These are phyloP conservation scores for Eristalis pertinax DNA, from an alignment of 2,888 invertebrate species.

Conservation along the genomic window DNA sequence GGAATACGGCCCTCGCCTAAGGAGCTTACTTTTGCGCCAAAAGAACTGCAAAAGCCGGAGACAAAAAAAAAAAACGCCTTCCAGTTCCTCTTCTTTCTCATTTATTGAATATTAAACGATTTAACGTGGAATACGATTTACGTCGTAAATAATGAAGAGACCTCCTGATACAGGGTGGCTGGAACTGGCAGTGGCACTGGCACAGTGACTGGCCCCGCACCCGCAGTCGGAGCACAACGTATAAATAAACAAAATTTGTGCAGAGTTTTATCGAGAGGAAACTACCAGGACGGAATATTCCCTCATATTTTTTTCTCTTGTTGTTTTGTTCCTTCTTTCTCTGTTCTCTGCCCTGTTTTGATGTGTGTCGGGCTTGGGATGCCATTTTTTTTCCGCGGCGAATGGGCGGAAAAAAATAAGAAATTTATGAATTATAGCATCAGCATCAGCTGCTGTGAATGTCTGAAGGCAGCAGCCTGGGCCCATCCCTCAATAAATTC, in stretches of 20 bases:
- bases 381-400: not conserved
- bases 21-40: not conserved
- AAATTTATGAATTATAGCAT: conserved; percentile 67
- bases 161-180: not conserved
- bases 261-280: conserved; percentile 66
- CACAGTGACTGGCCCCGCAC: not conserved
- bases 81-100: not conserved
- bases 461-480: conserved; percentile 29
- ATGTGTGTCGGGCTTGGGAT: not conserved
- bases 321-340: not conserved
- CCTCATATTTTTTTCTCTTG: not conserved
- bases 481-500: conserved; percentile 41
- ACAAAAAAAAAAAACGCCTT: not conserved
- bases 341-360: not conserved
- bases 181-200: no score
- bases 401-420: conserved; percentile 14
- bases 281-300: conserved; percentile 44
- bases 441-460: conserved; percentile 64
- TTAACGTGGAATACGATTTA: conserved; percentile 52
- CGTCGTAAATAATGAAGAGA: conserved; percentile 49
- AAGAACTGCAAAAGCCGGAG: not conserved
- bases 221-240: not conserved
- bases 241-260: conserved; percentile 31
- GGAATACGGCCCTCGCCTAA: not conserved
- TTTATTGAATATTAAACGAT: conserved; percentile 59